phyloP scores from a whole-genome alignment of 1,140 invertebrate genomes.

The Diuraphis noxia region DNA sequence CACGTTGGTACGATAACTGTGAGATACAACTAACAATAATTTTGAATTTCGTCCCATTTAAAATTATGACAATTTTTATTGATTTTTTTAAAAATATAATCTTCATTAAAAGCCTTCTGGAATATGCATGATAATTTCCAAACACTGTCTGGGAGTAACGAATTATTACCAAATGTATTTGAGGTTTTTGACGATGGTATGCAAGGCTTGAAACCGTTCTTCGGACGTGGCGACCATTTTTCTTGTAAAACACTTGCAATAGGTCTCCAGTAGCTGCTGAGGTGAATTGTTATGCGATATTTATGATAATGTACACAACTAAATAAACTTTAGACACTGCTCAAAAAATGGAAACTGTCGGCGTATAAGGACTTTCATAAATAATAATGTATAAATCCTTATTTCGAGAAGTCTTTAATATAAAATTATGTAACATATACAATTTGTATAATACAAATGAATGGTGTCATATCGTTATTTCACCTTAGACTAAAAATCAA shows the following conservation, averaged over 20 bases:
- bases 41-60: background rate
- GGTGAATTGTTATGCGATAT: background rate
- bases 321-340: background rate
- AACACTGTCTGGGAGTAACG: background rate
- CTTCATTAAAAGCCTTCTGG: too few species aligned
- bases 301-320: background rate
- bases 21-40: background rate
- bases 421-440: background rate
- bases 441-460: too few species aligned
- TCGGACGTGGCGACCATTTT: background rate
- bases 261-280: background rate
- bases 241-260: too few species aligned
- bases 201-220: background rate
- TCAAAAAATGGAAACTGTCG: background rate
- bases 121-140: background rate
- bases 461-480: too few species aligned
- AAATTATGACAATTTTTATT: background rate
- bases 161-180: background rate
- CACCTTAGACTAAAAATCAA: too few species aligned
- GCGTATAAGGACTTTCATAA: background rate
- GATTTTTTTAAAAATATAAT: background rate
- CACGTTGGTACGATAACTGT: background rate
- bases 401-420: background rate
- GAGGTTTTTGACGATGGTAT: background rate
- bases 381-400: background rate